A percentile compares a stretch with the other conserved stretches of the same genome.
Evolutionary conservation across 2,888 invertebrate species (phyloP).

Genomic region (Anticlea derivata): DNA sequence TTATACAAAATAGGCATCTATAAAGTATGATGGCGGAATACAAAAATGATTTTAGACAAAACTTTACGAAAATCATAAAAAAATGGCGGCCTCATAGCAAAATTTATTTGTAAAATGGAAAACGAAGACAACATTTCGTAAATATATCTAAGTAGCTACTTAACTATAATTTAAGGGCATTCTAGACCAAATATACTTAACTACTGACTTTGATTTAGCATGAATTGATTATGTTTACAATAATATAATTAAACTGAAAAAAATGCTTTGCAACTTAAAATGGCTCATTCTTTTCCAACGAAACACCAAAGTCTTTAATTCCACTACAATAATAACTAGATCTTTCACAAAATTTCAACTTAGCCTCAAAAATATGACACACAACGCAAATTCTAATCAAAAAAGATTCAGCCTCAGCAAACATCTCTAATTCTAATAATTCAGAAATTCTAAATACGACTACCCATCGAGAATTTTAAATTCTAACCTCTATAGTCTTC

Average conservation of each 20-base stretch:
- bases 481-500: slow-evolving; percentile 38
- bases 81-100: not conserved
- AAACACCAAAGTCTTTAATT: slow-evolving; percentile 10
- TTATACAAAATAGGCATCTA: slow-evolving; percentile 49
- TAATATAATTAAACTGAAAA: not conserved
- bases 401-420: slow-evolving; percentile 34
- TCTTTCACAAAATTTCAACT: slow-evolving; percentile 3
- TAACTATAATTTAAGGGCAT: slow-evolving; percentile 1
- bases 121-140: not conserved
- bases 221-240: slow-evolving; percentile 13
- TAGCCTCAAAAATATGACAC: slow-evolving; percentile 35
- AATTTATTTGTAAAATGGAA: not conserved
- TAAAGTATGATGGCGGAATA: slow-evolving; percentile 21
- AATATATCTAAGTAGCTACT: too few species aligned
- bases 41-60: slow-evolving; percentile 11
- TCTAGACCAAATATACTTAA: slow-evolving; percentile 10
- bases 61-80: not conserved
- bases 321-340: slow-evolving; percentile 6
- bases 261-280: not conserved
- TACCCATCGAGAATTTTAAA: slow-evolving; percentile 62
- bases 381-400: slow-evolving; percentile 27
- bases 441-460: slow-evolving; percentile 51
- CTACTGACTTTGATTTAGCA: slow-evolving; percentile 16
- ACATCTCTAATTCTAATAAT: slow-evolving; percentile 41
- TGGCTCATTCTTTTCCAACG: not conserved